These are phyloP conservation scores for Sericinus montela DNA, from an alignment of 2,888 invertebrate genomes.

Conservation along the genomic window DNA sequence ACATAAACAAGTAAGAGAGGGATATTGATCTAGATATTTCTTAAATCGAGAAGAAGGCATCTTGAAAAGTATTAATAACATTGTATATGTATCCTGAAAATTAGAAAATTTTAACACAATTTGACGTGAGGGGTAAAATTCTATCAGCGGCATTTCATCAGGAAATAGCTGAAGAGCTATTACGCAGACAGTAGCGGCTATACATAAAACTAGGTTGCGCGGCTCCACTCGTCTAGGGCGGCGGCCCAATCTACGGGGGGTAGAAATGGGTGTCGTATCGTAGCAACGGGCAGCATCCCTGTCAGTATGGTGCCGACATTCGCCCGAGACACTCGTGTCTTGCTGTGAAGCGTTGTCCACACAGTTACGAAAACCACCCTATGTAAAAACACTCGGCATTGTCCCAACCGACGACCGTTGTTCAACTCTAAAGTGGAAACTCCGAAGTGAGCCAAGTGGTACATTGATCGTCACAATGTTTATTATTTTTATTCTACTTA, in stretches of 20 bases:
- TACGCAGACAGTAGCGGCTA: conserved; percentile 66
- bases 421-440: conserved; percentile 25
- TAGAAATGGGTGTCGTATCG: conserved; percentile 62
- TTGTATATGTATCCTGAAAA: too few species aligned
- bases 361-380: conserved; percentile 24
- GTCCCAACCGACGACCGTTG: conserved; percentile 5
- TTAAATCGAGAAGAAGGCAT: too few species aligned
- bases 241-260: conserved; percentile 54
- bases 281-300: conserved; percentile 77
- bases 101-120: too few species aligned
- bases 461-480: conserved; percentile 48
- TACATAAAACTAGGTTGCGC: conserved; percentile 73
- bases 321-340: conserved; percentile 50
- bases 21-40: neutral
- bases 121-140: conserved; percentile 21
- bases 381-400: conserved; percentile 15
- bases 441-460: conserved; percentile 23
- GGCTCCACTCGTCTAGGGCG: conserved; percentile 62
- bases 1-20: too few species aligned
- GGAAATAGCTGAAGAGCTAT: conserved; percentile 73
- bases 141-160: conserved; percentile 61
- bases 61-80: too few species aligned
- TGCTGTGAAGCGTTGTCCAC: conserved; percentile 25
- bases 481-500: conserved; percentile 65
- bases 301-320: conserved; percentile 57